These are phyloP conservation scores for Caenorhabditis uteleia DNA, from an alignment of 2,888 invertebrate genomes.

Conservation along the genomic window DNA sequence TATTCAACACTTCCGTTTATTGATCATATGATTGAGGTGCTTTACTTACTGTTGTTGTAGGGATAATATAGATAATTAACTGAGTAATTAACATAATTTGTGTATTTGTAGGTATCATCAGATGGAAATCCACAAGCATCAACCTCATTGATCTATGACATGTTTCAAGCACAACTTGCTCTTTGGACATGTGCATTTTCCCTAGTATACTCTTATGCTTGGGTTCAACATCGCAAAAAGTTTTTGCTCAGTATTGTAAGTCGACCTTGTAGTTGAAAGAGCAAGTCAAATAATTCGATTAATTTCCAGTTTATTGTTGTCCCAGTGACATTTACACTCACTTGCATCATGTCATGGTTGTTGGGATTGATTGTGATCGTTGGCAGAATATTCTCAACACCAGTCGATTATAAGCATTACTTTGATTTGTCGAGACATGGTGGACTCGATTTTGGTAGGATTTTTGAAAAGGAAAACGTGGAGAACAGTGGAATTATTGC, in stretches of 20 bases:
- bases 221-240: slow-evolving; percentile 68
- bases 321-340: slow-evolving; percentile 62
- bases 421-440: slow-evolving; percentile 33
- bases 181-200: slow-evolving; percentile 67
- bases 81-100: neutral
- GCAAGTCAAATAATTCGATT: neutral
- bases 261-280: neutral
- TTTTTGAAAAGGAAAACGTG: too few relatives aligned
- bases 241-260: slow-evolving; percentile 63
- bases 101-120: slow-evolving; percentile 48
- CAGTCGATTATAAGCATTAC: slow-evolving; percentile 50
- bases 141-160: slow-evolving; percentile 49
- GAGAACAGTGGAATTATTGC: too few relatives aligned
- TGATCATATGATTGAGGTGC: neutral
- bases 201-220: slow-evolving; percentile 65
- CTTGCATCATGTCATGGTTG: slow-evolving; percentile 60
- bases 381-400: slow-evolving; percentile 51
- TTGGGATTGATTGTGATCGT: slow-evolving; percentile 62
- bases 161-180: slow-evolving; percentile 64
- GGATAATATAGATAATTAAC: neutral
- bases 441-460: slow-evolving; percentile 25
- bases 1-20: slow-evolving; percentile 3
- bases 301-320: slow-evolving; percentile 61
- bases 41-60: neutral
- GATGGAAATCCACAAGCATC: slow-evolving; percentile 34